A percentile compares a stretch with the other conserved stretches of the same genome.
phyloP scores from a whole-genome alignment of 2,888 invertebrate genomes.

The Kuschelorhynchus macadamiae region DNA sequence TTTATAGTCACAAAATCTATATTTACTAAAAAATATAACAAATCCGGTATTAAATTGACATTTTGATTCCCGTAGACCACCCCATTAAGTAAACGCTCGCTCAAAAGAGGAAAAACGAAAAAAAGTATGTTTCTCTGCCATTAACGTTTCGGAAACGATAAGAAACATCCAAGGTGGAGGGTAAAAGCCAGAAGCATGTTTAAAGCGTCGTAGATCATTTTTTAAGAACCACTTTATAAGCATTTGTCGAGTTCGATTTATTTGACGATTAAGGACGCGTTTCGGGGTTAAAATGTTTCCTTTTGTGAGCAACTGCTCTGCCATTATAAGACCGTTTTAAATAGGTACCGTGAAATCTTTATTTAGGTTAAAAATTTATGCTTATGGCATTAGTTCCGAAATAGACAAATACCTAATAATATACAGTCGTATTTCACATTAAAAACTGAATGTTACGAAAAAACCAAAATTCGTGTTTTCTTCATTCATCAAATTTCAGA shows the following conservation, averaged over 20 bases:
- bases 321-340: constrained; percentile 26
- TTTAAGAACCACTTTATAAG: constrained; percentile 38
- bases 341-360: not conserved
- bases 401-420: constrained; percentile 5
- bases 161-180: constrained; percentile 19
- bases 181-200: constrained; percentile 31
- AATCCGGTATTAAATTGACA: too few relatives aligned
- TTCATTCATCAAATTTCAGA: too few relatives aligned
- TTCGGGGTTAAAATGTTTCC: constrained; percentile 28
- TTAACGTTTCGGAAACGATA: constrained; percentile 36
- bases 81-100: too few relatives aligned
- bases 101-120: not conserved
- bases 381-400: not conserved
- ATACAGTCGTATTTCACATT: too few relatives aligned
- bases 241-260: constrained; percentile 38
- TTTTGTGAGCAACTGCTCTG: constrained; percentile 1
- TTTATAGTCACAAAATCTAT: too few relatives aligned
- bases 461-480: too few relatives aligned
- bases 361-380: constrained; percentile 6
- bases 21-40: too few relatives aligned
- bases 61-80: too few relatives aligned
- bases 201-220: constrained; percentile 38
- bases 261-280: constrained; percentile 7
- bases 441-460: too few relatives aligned
- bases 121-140: constrained; percentile 20